Base-by-base conservation (phyloP, 2,113 vertebrate species). In the Ciconia boyciana region DNA sequence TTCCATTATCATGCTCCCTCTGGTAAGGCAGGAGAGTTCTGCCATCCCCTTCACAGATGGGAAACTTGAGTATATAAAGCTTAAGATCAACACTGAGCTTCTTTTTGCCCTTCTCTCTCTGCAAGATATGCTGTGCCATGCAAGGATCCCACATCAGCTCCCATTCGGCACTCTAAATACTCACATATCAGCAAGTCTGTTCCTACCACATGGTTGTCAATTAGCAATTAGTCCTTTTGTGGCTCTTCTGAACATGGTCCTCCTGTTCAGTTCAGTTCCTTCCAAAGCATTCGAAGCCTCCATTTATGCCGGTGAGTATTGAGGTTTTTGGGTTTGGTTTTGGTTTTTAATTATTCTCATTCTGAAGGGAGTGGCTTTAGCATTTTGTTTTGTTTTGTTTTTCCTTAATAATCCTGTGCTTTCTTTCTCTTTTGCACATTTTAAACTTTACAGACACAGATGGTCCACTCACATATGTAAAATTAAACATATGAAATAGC, bases 351-450 rank as follows among this genome's bases (percentile, higher is more conserved):
- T 39, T 31, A 16, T 75, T 70, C 12, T 58, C 46, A 25, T 41
- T 36, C 3, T 24, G 13, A 16, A 22, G 6, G 7, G 15, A 0
- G 2, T 51, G 13, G 7, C 2, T 78, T 79, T 76, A 51, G 12
- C 11, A 4, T n/a, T 28, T 5, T 51, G n/a, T 34, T 46, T 16
- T 43, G 16, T 13, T 13, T 68, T 58, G 4, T n/a, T 87, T 94
- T 34, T 22, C 28, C 26, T 57, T 64, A 79, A 48, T 34, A 76
- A 72, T 72, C 21, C 21, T 25, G 7, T 51, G 11, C 6, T 83
- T 70, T 9, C 52, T 64, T 71, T 51, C 26, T 81, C 32, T 68
- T 87, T 72, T 34, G 15, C 39, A 22, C 5, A n/a, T 79, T 83
- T 91, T 83, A 66, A 66, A 77, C 21, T 80, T 86, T 83, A 34